These are phyloP conservation scores for Scaptomyza flava DNA, from an alignment of 2,888 invertebrate genomes.

Conservation along the genomic window DNA sequence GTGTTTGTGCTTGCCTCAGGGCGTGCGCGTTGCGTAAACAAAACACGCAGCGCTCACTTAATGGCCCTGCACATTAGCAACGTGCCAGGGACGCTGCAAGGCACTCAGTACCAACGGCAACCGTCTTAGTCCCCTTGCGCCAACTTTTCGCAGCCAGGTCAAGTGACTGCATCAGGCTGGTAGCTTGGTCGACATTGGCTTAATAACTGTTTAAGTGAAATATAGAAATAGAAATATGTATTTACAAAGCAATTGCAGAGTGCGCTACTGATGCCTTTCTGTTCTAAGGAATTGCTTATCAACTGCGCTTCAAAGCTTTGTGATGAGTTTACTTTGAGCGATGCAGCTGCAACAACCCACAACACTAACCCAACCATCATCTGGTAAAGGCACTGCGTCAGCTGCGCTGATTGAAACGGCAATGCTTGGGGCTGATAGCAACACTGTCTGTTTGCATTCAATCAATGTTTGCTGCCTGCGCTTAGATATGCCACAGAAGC, in stretches of 20 bases:
- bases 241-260: slow-evolving; percentile 65
- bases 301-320: slow-evolving; percentile 40
- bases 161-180: slow-evolving; percentile 38
- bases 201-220: slow-evolving; percentile 68
- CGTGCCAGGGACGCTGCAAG: slow-evolving; percentile 58
- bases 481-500: slow-evolving; percentile 24
- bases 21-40: slow-evolving; percentile 71
- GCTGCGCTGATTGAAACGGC: slow-evolving; percentile 31
- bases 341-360: slow-evolving; percentile 16
- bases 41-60: slow-evolving; percentile 77
- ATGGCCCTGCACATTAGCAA: slow-evolving; percentile 78
- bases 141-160: slow-evolving; percentile 23
- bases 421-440: slow-evolving; percentile 22
- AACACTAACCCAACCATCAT: slow-evolving; percentile 1
- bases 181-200: slow-evolving; percentile 57
- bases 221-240: slow-evolving; percentile 67
- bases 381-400: slow-evolving; percentile 27
- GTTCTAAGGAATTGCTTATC: slow-evolving; percentile 46
- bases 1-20: slow-evolving; percentile 36
- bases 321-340: slow-evolving; percentile 47
- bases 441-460: slow-evolving; percentile 51
- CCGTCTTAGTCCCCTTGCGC: slow-evolving; percentile 5
- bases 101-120: slow-evolving; percentile 18
- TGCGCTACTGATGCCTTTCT: slow-evolving; percentile 20
- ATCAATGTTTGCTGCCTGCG: slow-evolving; percentile 52